Evolutionary conservation across 2,888 invertebrate species (phyloP), one percentile per base, ranked within the genome.

Genomic region (Dicranocentrus wangi): DNA sequence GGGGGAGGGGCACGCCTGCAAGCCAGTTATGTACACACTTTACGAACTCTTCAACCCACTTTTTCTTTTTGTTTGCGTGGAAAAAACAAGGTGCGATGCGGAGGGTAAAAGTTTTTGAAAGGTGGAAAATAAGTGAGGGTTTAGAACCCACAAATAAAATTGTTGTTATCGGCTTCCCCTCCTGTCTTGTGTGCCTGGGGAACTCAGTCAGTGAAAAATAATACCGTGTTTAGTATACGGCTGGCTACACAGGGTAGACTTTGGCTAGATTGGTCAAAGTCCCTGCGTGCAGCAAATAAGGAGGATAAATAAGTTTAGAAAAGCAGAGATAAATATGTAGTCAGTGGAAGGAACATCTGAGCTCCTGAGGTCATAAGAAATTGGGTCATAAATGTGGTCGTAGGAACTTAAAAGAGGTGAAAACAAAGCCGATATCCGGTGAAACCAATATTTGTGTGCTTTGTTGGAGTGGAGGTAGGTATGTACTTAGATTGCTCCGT

Each of bases 341-440:
- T 23, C 10, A 39, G 70, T 58, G 42, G 39, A 15, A 39, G 17
- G 17, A 66, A 58, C 65, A 66, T 55, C 15, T 8, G 27, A 66
- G 55, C 66, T 28, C 65, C 32, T 51, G 61, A 65, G 73, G 73
- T 73, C 63, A 39, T 23, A 58, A 58, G 66, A 75, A 75, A 75
- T 75, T 75, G 66, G 75, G 75, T 75, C 66, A 75, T 75, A 75
- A 66, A 58, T 75, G 66, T 58, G 66, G 75, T 66, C 55, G 55
- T 32, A 28, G 23, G 55, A 42, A 15, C 15, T 15, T 5, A 42
- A 75, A 75, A 65, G 55, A 66, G 65, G 73, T 55, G 75, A 68
- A 75, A 75, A 68, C 60, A 68, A 66, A 73, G 65, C 53, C 13
- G 73, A 70, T 63, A 21, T 28, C 39, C 28, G 60, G 61, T 61